Percentiles rank a stretch among this genome's conserved stretches.
These are phyloP conservation scores for Coreoperca whiteheadi DNA, from an alignment of 2,113 vertebrate species.

Conservation along the genomic window DNA sequence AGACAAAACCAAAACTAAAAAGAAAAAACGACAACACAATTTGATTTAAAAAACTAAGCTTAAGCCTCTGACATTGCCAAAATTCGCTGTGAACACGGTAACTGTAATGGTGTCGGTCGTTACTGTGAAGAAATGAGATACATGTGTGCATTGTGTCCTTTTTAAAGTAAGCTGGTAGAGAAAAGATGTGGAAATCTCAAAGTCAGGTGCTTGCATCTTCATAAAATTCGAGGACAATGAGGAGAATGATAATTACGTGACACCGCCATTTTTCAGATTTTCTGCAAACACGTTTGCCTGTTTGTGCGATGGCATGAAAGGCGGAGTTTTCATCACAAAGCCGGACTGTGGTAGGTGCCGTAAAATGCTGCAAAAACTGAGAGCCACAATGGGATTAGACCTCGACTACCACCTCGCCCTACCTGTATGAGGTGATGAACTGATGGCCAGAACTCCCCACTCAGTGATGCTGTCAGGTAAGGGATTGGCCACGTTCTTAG, in stretches of 20 bases:
- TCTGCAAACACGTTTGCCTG: not conserved
- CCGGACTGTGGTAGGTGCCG: too few relatives aligned
- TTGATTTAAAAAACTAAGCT: too few relatives aligned
- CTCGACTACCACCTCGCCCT: not conserved
- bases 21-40: too few relatives aligned
- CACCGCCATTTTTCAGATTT: not conserved
- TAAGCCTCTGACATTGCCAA: too few relatives aligned
- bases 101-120: not conserved
- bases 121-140: not conserved
- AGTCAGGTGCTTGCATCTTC: not conserved
- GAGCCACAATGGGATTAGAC: too few relatives aligned
- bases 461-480: slow-evolving; percentile 86
- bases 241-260: not conserved
- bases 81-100: too few relatives aligned
- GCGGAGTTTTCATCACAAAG: not conserved
- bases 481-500: slow-evolving; percentile 8
- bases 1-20: too few relatives aligned
- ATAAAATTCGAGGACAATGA: not conserved
- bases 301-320: not conserved
- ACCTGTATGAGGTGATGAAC: slow-evolving; percentile 80
- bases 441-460: slow-evolving; percentile 82
- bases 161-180: too few relatives aligned
- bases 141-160: not conserved
- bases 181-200: not conserved
- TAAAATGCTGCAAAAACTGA: too few relatives aligned